Evolutionary conservation across 2,113 vertebrate genomes (phyloP), one percentile per base, ranked within the genome.

Genomic region (Hippolais icterina): DNA sequence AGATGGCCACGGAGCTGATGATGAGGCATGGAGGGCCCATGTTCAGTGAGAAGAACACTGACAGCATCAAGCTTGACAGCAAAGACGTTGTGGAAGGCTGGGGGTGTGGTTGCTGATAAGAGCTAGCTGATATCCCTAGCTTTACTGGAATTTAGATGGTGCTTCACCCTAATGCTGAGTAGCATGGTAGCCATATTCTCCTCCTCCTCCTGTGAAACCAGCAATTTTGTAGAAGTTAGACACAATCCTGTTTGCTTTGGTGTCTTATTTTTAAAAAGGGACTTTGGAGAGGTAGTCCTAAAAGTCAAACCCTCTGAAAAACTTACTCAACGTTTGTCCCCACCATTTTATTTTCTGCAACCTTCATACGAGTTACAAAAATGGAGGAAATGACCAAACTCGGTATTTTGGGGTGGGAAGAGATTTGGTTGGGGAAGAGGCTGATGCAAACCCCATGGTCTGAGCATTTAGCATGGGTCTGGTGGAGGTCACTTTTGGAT

Each of bases 11-110:
- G 0, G 99, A 99, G 97, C 98, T 99, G 49, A 98, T 99, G 96
- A 84, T 99, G 94, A 96, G 98, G 72, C 98, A 99, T 0, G 99
- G 98, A 5, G 99, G 99, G 39, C 98, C 98, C 12, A 84, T 99
- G 97, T 98, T 99, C 98, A 98, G 96, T 25, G 98, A 99, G 93
- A 98, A 97, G 89, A 97, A 92, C 20, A 96, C 98, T 3, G 98
- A 98, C 94, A 98, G 97, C 97, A 98, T 99, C 96, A 99, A 99
- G 94, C 98, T 99, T 29, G 98, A 98, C 97, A 99, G 98, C 98
- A 99, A 98, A 88, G 98, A 98, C 31, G 53, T 99, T 39, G 93
- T 71, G 4, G 98, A 98, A 76, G 96, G 96, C 83, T 99, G 98
- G 99, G 98, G 98, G 15, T 99, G 99, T 41, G 96, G 98, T 12